phyloP scores from a whole-genome alignment of 2,888 invertebrate genomes.

The Mactromeris polynyma region DNA sequence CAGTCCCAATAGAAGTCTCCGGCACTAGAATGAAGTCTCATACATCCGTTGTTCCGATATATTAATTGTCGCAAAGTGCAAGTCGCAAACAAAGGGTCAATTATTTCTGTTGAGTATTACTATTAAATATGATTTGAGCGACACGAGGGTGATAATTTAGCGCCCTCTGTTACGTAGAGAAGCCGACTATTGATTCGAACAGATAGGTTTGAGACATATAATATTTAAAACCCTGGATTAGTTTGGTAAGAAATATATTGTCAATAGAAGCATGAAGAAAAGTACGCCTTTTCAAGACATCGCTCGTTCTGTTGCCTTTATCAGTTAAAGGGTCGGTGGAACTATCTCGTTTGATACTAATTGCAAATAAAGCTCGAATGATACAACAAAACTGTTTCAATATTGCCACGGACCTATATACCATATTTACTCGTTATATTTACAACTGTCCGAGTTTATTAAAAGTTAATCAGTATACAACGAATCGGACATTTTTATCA shows the following conservation, averaged over 20 bases:
- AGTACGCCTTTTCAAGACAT: no score
- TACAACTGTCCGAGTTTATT: no score
- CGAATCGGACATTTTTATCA: no score
- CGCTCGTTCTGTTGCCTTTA: no score
- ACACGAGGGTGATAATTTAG: constrained; percentile 67
- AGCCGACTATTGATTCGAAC: constrained; percentile 33
- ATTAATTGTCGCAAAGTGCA: constrained; percentile 71
- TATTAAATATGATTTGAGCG: constrained; percentile 74
- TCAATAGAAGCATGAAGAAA: no score
- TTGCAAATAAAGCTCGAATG: no score
- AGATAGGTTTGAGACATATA: not conserved
- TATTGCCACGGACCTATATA: no score
- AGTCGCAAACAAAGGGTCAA: constrained; percentile 72
- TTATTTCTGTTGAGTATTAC: constrained; percentile 71
- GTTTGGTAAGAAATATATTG: not conserved
- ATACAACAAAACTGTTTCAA: no score
- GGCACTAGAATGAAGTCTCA: constrained; percentile 46
- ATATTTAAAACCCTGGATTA: not conserved
- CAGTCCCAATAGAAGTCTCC: constrained; percentile 55
- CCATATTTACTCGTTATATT: no score
- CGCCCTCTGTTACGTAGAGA: constrained; percentile 60
- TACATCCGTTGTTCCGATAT: constrained; percentile 64
- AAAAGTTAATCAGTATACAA: no score
- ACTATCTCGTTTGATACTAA: no score
- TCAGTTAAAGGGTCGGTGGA: no score